Evolutionary conservation across 2,888 invertebrate genomes (phyloP).

Genomic region (Patella pellucida): DNA sequence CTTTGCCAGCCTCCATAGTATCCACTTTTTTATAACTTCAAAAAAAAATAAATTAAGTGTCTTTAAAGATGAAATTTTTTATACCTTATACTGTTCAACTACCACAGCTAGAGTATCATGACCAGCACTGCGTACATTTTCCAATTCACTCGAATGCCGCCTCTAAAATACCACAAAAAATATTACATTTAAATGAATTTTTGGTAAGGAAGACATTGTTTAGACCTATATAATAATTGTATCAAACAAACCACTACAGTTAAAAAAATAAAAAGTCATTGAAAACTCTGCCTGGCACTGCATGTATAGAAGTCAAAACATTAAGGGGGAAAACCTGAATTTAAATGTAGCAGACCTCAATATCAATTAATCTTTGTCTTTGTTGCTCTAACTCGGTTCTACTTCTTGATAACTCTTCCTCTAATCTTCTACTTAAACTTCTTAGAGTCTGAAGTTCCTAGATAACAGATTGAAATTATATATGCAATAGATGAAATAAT

Average conservation of each 20-base stretch:
- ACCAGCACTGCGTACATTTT: constrained; percentile 52
- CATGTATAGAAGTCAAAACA: too few species aligned
- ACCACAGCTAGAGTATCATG: constrained; percentile 55
- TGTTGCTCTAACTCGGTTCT: constrained; percentile 41
- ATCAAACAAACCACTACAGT: too few species aligned
- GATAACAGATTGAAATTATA: background rate
- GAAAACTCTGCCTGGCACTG: too few species aligned
- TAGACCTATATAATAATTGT: too few species aligned
- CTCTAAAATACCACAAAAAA: constrained; percentile 18
- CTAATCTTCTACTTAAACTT: constrained; percentile 18
- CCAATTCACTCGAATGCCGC: constrained; percentile 46
- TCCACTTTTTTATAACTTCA: background rate
- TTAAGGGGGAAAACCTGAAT: too few species aligned
- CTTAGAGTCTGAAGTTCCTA: constrained; percentile 23
- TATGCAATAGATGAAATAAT: too few species aligned
- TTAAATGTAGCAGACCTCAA: constrained; percentile 27
- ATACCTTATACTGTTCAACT: constrained; percentile 60
- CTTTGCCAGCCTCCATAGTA: too few species aligned
- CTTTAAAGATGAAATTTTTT: background rate
- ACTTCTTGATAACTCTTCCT: constrained; percentile 41
- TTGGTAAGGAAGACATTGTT: too few species aligned
- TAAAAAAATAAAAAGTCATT: too few species aligned
- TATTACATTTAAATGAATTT: too few species aligned
- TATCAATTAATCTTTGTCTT: constrained; percentile 40
- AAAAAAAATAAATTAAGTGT: background rate